Percentiles rank a stretch among this genome's conserved stretches.
Conservation (phyloP, 2,888 invertebrate species). For the Himalopsyche anomala region DNA sequence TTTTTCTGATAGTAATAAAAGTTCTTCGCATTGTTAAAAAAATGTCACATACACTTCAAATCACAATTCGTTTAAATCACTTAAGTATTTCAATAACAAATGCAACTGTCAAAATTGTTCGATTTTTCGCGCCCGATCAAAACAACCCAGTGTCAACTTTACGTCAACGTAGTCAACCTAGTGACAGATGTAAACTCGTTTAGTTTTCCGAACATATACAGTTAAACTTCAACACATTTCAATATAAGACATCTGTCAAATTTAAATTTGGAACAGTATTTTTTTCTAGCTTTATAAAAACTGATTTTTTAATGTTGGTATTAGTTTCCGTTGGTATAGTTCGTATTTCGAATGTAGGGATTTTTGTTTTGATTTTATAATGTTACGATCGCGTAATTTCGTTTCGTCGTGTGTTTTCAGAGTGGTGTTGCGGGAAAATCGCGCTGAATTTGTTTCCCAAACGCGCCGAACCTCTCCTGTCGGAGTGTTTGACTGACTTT, state of each 20-base stretch:
- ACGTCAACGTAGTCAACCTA: too few species aligned
- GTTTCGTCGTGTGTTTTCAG: conserved; percentile 29
- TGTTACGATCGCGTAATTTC: conserved; percentile 13
- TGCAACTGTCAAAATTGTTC: not conserved
- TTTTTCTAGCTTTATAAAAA: not conserved
- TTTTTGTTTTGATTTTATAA: conserved; percentile 20
- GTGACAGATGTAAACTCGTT: too few species aligned
- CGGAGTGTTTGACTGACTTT: conserved; percentile 43
- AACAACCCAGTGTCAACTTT: too few species aligned
- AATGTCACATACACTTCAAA: conserved; percentile 24
- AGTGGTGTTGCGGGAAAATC: conserved; percentile 32
- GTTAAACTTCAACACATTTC: too few species aligned
- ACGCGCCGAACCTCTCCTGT: conserved; percentile 40
- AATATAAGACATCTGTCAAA: not conserved
- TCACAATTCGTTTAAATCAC: conserved; percentile 20
- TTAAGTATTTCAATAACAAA: not conserved
- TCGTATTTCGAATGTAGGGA: not conserved
- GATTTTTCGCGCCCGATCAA: too few species aligned
- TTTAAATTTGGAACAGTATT: not conserved
- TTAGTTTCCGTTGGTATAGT: not conserved
- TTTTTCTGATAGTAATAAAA: not conserved
- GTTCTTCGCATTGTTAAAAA: not conserved
- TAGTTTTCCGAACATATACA: too few species aligned
- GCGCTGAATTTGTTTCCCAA: conserved; percentile 41
- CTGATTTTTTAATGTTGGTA: not conserved